Base-by-base conservation (phyloP, 92 coral and sea anemone species). In the Porites cylindrica region DNA sequence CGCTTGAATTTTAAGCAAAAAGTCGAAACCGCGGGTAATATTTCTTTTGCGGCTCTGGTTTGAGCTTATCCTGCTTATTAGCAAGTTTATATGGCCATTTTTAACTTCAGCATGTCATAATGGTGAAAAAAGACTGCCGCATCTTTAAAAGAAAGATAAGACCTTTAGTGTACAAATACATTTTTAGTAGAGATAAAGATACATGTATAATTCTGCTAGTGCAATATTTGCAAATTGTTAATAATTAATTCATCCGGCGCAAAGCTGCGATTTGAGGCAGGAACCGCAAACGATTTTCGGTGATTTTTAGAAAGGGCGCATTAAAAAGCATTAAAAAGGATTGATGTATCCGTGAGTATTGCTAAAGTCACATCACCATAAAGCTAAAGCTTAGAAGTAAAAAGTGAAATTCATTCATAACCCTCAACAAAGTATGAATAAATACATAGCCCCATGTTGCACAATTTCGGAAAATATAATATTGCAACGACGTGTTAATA, bases 241-340 rank as follows among this genome's bases (percentile, higher is more conserved):
- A 74, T 73, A 73, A 83, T 83, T 61, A 10, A 83, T 74, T 65
- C 8, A 53, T 13, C 64, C 63, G 23, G 72, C 16, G 60, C 26
- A 24, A 10, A 47, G 72, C 87, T 73, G 73, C 78, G 69, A 75
- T 61, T 71, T 72, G 21, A 68, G 18, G 51, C 20, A 19, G 10
- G 10, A 83, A 66, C 74, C 81, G 23, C 81, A 51, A 73, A 32
- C 65, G 51, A 63, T 50, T 73, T 14, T 52, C 50, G 51, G 10
- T 62, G 43, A 62, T 59, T 72, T 38, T 38, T 63, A 10, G 47
- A 59, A 8, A 29, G 23, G n/a, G 1, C 29, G 13, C 21, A 1
- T 6, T 7, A 19, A 68, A 26, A n/a, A 29, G 13, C 21, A 1
- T 6, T 7, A 19, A 68, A 38, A 38, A 38, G 4, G 47, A 38